Evolutionary conservation across 2,113 vertebrate species (phyloP).

Genomic region (Neofelis nebulosa): DNA sequence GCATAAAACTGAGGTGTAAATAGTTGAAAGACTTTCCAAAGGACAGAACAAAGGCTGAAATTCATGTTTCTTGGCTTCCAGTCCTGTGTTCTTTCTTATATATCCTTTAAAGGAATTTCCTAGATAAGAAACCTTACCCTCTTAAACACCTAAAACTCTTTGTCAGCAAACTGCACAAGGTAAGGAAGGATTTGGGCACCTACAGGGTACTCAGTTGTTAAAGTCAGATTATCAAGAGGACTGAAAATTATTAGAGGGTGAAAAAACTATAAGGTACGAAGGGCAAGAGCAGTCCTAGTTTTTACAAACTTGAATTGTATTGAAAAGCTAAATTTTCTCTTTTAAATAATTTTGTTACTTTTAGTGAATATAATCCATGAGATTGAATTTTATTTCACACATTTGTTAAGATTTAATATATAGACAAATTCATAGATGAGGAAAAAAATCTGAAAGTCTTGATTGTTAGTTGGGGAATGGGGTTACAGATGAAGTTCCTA

Average conservation of each 20-base stretch:
- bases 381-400: conserved; percentile 10
- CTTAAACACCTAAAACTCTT: conserved; percentile 23
- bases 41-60: conserved; percentile 2
- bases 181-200: neutral
- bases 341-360: conserved; percentile 5
- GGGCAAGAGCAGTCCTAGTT: neutral
- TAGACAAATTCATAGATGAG: conserved; percentile 7
- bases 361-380: neutral
- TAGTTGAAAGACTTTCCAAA: conserved; percentile 20
- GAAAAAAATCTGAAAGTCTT: neutral
- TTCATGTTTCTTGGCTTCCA: neutral
- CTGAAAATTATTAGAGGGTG: neutral
- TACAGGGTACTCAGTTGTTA: neutral
- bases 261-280: neutral
- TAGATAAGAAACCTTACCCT: neutral
- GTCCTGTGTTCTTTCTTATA: neutral
- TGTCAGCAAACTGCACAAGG: neutral
- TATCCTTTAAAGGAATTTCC: conserved; percentile 2
- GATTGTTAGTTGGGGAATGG: conserved; percentile 9
- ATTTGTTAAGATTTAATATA: conserved; percentile 24
- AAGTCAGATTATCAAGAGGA: neutral
- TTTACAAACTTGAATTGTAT: neutral
- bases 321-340: neutral
- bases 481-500: neutral
- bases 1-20: neutral